These are phyloP conservation scores for Agriotes lineatus DNA, from an alignment of 2,888 invertebrate species.

Conservation along the genomic window DNA sequence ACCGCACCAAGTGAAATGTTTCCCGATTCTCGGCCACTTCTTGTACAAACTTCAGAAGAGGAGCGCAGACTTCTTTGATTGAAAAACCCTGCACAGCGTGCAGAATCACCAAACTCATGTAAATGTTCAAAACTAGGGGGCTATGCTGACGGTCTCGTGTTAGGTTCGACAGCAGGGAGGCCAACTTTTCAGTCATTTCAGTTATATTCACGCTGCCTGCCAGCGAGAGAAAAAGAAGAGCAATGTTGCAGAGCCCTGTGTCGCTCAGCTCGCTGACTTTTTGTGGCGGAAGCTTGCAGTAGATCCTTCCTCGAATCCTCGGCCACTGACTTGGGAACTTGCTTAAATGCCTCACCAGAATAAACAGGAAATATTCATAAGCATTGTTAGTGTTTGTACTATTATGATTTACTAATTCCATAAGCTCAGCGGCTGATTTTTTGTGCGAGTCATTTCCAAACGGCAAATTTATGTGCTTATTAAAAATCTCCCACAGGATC, in stretches of 20 bases:
- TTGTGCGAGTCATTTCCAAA: constrained; percentile 19
- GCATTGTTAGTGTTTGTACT: constrained; percentile 52
- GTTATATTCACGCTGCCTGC: constrained; percentile 54
- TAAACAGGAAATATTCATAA: constrained; percentile 60
- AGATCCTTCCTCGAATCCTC: constrained; percentile 63
- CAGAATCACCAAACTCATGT: constrained; percentile 57
- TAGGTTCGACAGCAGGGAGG: constrained; percentile 54
- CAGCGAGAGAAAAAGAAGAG: constrained; percentile 57
- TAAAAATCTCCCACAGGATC: constrained; percentile 62
- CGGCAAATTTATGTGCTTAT: constrained; percentile 54
- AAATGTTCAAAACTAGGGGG: constrained; percentile 56
- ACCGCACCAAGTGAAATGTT: constrained; percentile 55
- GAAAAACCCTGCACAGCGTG: constrained; percentile 46
- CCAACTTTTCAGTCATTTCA: constrained; percentile 59
- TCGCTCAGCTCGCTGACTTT: constrained; percentile 60
- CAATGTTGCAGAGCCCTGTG: constrained; percentile 58
- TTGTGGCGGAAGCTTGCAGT: constrained; percentile 61
- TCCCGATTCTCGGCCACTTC: constrained; percentile 54
- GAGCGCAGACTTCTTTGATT: constrained; percentile 52
- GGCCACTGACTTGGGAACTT: constrained; percentile 61
- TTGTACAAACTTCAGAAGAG: constrained; percentile 53
- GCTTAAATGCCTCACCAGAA: constrained; percentile 57
- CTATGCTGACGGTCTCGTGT: constrained; percentile 53
- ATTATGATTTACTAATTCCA: constrained; percentile 50
- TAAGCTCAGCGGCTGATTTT: constrained; percentile 48